A percentile compares a stretch with the other conserved stretches of the same genome.
phyloP scores from a whole-genome alignment of 2,888 invertebrate species.

The Seira sanloemensis region DNA sequence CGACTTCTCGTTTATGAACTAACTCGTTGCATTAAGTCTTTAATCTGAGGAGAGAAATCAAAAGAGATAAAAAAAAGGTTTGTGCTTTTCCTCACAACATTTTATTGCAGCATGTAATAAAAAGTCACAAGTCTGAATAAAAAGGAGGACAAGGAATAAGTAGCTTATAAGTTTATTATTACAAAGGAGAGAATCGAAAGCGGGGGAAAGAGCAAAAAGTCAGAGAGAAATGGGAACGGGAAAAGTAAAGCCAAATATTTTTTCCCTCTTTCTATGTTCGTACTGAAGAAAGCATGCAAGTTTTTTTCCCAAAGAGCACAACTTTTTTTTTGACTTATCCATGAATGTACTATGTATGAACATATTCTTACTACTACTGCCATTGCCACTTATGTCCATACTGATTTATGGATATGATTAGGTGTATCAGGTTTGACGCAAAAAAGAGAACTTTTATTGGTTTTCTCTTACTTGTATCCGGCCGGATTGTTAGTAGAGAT shows the following conservation, averaged over 20 bases:
- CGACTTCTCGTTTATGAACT: not conserved
- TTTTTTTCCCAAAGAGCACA: not conserved
- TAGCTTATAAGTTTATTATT: not conserved
- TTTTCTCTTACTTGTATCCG: constrained; percentile 57
- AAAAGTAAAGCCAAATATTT: not conserved
- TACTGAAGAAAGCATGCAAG: not conserved
- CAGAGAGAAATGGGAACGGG: not conserved
- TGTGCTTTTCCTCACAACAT: constrained; percentile 21
- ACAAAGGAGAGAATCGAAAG: constrained; percentile 3
- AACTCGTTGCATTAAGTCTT: constrained; percentile 5
- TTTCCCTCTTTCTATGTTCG: not conserved
- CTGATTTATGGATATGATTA: constrained; percentile 62
- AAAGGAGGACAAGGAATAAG: constrained; percentile 6
- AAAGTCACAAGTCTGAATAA: not conserved
- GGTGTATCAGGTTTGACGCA: constrained; percentile 60
- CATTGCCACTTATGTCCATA: constrained; percentile 56
- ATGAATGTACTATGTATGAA: too few species aligned
- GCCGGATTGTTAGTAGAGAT: constrained; percentile 53
- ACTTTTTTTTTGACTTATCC: not conserved
- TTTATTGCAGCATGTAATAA: constrained; percentile 17
- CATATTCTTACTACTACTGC: constrained; percentile 26
- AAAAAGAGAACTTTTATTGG: constrained; percentile 47
- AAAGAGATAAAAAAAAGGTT: constrained; percentile 30
- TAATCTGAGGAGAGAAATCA: constrained; percentile 40
- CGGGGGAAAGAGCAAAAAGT: constrained; percentile 25